phyloP scores from a whole-genome alignment of 1,140 invertebrate genomes.

The Nephotettix cincticeps region DNA sequence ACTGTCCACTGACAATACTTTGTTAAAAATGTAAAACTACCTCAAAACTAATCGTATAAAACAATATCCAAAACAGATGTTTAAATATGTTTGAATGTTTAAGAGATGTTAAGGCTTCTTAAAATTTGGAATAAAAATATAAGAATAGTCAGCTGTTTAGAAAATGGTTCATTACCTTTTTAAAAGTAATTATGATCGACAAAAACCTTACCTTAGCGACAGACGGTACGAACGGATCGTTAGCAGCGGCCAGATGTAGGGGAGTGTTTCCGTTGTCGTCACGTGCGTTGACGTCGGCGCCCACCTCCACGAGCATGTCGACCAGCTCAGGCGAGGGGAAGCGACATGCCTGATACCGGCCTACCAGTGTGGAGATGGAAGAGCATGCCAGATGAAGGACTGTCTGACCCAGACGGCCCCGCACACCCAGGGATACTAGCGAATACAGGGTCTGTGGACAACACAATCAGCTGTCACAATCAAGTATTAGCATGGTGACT shows the following conservation, averaged over 20 bases:
- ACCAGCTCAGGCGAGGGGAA: conserved; percentile 68
- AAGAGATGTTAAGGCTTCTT: no score
- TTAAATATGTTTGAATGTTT: no score
- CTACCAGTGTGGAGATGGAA: conserved; percentile 55
- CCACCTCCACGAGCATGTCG: conserved; percentile 75
- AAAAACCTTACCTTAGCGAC: conserved; percentile 53
- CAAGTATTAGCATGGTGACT: no score
- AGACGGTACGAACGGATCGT: conserved; percentile 59
- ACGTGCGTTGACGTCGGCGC: conserved; percentile 72
- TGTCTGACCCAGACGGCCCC: conserved; percentile 66
- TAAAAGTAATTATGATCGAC: no score
- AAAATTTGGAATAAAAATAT: no score
- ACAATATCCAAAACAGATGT: no score
- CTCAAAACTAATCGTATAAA: no score
- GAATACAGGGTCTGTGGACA: conserved; percentile 33
- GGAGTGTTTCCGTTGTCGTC: conserved; percentile 81
- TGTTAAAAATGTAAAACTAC: no score
- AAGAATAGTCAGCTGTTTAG: no score
- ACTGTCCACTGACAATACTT: no score
- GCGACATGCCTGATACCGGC: conserved; percentile 70
- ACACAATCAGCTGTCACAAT: background rate
- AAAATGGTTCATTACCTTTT: no score
- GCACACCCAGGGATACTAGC: conserved; percentile 39
- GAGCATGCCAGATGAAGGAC: conserved; percentile 81
- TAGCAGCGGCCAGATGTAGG: conserved; percentile 61